Base-by-base conservation (phyloP, 2,113 vertebrate genomes). In the Calidris pugnax region DNA sequence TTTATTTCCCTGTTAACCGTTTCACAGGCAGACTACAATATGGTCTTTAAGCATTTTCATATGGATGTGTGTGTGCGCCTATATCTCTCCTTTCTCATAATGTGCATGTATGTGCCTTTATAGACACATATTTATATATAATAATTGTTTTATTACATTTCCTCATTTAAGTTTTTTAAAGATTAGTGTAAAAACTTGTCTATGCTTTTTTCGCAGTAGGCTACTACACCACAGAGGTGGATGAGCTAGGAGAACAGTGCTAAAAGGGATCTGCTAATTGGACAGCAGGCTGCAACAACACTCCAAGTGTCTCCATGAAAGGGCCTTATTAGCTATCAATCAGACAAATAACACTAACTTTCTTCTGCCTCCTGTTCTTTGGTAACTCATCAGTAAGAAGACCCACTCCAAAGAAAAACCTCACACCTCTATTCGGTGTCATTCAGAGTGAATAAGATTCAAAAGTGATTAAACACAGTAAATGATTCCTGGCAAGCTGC, bases 201-300 rank as follows among this genome's bases (percentile, higher is more conserved):
- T 67, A 1, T 55, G 7, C 39, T 86, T 66, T 89, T 59, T 74
- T 1, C 0, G 14, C 27, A 55, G 9, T 37, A 43, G n/a, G 7
- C 4, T 83, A 50, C 77, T 62, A 72, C 6, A 75, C 2, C 21
- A 48, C 26, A 32, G 67, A 83, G 39, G 21, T 30, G 47, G 60
- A 62, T 43, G 23, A 87, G 22, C 20, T 83, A 53, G n/a, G 10
- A 91, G 51, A 91, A 19, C 4, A 4, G 85, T 92, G 81, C 82
- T 89, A 91, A 95, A 93, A 94, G 79, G 43, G 21, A 63, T 71
- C 71, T 73, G 55, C 80, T 98, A 98, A 98, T 98, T 98, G 97
- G 97, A 27, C 32, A n/a, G 8, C 63, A 53, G 85, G 77, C 64
- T 91, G 67, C 56, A 91, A 86, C 62, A 94, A 60, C 93, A 60